Conservation (phyloP, 2,888 invertebrate genomes). For the Euplagia quadripunctaria region DNA sequence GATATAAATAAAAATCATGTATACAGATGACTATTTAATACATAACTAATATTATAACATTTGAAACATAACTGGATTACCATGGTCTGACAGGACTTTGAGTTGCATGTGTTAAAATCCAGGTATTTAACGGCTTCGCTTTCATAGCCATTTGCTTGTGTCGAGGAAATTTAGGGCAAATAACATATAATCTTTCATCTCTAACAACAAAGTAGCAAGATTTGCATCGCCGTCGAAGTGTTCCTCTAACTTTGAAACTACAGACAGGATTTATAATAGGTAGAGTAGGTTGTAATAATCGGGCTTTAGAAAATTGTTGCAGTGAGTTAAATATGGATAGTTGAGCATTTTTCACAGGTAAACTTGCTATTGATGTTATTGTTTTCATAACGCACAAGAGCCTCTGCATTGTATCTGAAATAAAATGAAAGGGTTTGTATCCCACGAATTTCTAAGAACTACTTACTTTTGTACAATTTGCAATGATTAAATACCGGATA, state of each 20-base stretch:
- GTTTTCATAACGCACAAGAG: conserved; percentile 65
- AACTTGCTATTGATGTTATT: conserved; percentile 49
- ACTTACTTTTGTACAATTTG: background rate
- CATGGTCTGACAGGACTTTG: conserved; percentile 86
- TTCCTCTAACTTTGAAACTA: conserved; percentile 90
- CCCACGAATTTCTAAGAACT: background rate
- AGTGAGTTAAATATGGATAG: conserved; percentile 59
- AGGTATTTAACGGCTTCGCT: conserved; percentile 90
- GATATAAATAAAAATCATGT: background rate
- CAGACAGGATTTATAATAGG: conserved; percentile 69
- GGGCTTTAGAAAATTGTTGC: conserved; percentile 55
- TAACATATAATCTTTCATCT: conserved; percentile 90
- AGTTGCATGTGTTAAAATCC: conserved; percentile 92
- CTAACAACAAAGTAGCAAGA: conserved; percentile 92
- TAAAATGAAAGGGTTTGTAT: conserved; percentile 3
- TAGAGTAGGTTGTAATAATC: conserved; percentile 59
- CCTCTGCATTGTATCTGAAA: conserved; percentile 65
- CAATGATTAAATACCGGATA: background rate
- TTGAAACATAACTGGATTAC: conserved; percentile 55
- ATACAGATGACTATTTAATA: conserved; percentile 2
- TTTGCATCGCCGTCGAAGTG: conserved; percentile 91
- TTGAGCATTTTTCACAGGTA: conserved; percentile 47
- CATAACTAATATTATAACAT: background rate
- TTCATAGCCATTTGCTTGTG: conserved; percentile 94
- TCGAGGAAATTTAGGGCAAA: conserved; percentile 92